Evolutionary conservation across 2,113 vertebrate genomes (phyloP), one percentile per base, ranked within the genome.

Genomic region (Desmodus rotundus): DNA sequence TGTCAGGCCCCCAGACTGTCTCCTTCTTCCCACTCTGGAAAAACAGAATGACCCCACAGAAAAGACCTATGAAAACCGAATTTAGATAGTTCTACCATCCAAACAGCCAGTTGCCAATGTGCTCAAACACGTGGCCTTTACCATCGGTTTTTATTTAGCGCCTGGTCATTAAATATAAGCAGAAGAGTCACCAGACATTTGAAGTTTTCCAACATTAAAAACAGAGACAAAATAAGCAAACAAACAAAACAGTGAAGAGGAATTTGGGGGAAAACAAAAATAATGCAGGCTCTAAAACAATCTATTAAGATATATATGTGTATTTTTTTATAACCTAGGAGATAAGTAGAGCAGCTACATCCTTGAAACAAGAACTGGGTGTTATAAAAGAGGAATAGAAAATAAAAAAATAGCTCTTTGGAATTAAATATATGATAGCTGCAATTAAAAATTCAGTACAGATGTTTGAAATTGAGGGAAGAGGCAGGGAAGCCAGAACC

Each of bases 1-100:
- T 14, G 1, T 1, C 0, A 0, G 22, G 5, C 47, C 67, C 67
- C 16, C 11, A 31, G 45, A 65, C 36, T 1, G 1, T 36, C 61
- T 20, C 10, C 38, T 52, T 76, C 16, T 17, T 26, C 43, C 58
- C 13, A 1, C 16, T 38, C 14, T 88, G 26, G 33, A 11, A 41
- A 70, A 50, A 28, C 11, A n/a, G 13, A 47, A 41, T 16, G 22
- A 52, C 43, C 22, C 22, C 68, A 70, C n/a, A 76, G 41, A 70
- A 93, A 73, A 84, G 61, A 77, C 47, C 67, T 68, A 20, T 3
- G 19, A 24, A 68, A 58, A 56, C 38, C 47, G 56, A 56, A 36
- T 36, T 74, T 45, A 89, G 15, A 20, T 54, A 43, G 20, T 67
- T 89, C 28, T 67, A n/a, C 28, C 31, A 74, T 17, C 41, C 77